Evolutionary conservation across 1,140 invertebrate species (phyloP), one percentile per base, ranked within the genome.

Genomic region (Metopolophium dirhodum): DNA sequence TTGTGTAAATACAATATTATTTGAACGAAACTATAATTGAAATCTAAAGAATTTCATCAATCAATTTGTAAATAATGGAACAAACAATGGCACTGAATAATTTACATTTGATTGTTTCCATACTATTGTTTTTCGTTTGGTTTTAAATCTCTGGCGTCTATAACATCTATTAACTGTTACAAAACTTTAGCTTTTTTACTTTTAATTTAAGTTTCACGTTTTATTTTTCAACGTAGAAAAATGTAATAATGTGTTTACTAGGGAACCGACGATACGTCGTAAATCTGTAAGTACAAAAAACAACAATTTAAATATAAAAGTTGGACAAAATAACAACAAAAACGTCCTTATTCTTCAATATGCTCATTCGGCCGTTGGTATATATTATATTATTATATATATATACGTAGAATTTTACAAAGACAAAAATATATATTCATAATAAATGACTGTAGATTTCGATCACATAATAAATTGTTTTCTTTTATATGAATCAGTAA

Each of bases 171-270:
- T 57, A 89, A 57, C 51, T 89, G 87, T 23, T 89, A 89, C 20
- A 54, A 2, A 89, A 54, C 22, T 89, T 57, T 26, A 23, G 35
- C 20, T 57, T 89, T 47, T 86, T 86, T 9, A 41, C 23, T 85
- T 85, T 88, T 88, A 37, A 88, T 88, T 88, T 88, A 51, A 54
- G n/a, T 30, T 54, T 88, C 49, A 8, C 22, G 7, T 90, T 90
- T 90, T 68, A 61, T 61, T 90, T 54, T n/a, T 45, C 14, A 68
- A 45, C 35, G 23, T 68, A 57, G 20, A 30, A 90, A 41, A 90
- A 90, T 90, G 8, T 90, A 90, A 90, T 90, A 90, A 61, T 45
- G 37, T 41, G 26, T 90, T 68, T 61, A 68, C 37, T 68, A 30
- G 30, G 2, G 8, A 45, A 0, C 6, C 61, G 18, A 68, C 41